Evolutionary conservation across 2,888 invertebrate species (phyloP), one percentile per base, ranked within the genome.

Genomic region (Drosophila bunnanda): DNA sequence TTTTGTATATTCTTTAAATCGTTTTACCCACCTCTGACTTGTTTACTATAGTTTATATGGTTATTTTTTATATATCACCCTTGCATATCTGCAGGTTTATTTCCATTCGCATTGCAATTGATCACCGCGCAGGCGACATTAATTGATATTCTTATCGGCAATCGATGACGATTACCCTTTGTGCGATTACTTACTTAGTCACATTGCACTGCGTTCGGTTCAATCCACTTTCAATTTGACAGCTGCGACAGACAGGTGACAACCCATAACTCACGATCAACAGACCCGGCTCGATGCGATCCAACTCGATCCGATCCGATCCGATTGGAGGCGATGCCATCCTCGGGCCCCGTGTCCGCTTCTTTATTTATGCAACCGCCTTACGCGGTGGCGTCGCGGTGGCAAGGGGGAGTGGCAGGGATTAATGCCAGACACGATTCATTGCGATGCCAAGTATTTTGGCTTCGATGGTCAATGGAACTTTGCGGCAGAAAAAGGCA

Each of bases 151-250:
- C 91, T 91, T 91, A 91, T 91, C 92, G 90, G 81, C 88, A 77
- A 90, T 91, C 89, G 87, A 79, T 85, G 72, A 70, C 83, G 88
- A 91, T 90, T 90, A 90, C 85, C 61, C 62, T 90, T 78, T 73
- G 76, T 74, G 84, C 90, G 90, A 91, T 91, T 81, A 71, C 69
- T 76, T 73, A 65, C 69, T 62, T 46, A 46, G 36, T 52, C 53
- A 52, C 48, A 61, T 61, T 54, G 60, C 57, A 55, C 32, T 30
- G 64, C 44, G 56, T 30, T 60, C 76, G 76, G 75, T 89, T 89
- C 91, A 91, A 91, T 91, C 90, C 92, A 91, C 91, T 92, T 92
- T 92, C 92, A 90, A 92, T 92, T 92, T 92, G 92, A 92, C 92
- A 92, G 88, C 80, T 77, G 53, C 89, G 90, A 91, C 91, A 92